A percentile compares a stretch with the other conserved stretches of the same genome.
Conservation (phyloP, 2,113 vertebrate genomes). For the Amazona guildingii region DNA sequence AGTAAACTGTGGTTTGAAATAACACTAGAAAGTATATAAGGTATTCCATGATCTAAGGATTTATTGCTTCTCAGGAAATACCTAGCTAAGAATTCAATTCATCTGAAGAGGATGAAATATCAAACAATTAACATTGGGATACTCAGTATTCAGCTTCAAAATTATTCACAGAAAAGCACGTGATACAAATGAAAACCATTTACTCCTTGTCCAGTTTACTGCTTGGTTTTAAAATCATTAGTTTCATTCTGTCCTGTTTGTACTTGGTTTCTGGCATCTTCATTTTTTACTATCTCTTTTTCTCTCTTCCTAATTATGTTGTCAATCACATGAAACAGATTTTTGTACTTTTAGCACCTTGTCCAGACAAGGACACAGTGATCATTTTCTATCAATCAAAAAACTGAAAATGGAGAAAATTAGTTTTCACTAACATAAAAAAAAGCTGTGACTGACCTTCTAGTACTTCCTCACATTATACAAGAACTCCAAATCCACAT, state of each 20-base stretch:
- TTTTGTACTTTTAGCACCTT: neutral
- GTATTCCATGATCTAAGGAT: neutral
- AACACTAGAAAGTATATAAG: neutral
- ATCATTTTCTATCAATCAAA: neutral
- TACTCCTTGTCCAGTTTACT: neutral
- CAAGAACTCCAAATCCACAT: neutral
- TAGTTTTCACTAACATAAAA: neutral
- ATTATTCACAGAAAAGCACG: neutral
- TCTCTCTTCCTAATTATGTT: neutral
- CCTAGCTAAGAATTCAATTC: neutral
- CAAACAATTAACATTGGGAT: neutral
- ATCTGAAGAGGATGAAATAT: neutral
- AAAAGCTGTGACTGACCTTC: neutral
- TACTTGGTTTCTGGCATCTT: neutral
- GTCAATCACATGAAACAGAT: neutral
- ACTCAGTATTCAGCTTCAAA: neutral
- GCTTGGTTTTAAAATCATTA: neutral
- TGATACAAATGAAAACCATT: neutral
- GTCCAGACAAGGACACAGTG: neutral
- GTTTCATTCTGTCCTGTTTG: neutral
- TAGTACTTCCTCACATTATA: neutral
- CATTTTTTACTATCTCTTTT: neutral
- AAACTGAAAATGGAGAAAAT: neutral
- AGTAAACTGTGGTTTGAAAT: neutral
- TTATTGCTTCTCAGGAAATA: neutral